Base-by-base conservation (phyloP, 2,797 vertebrate genomes). In the Poecile montanus region DNA sequence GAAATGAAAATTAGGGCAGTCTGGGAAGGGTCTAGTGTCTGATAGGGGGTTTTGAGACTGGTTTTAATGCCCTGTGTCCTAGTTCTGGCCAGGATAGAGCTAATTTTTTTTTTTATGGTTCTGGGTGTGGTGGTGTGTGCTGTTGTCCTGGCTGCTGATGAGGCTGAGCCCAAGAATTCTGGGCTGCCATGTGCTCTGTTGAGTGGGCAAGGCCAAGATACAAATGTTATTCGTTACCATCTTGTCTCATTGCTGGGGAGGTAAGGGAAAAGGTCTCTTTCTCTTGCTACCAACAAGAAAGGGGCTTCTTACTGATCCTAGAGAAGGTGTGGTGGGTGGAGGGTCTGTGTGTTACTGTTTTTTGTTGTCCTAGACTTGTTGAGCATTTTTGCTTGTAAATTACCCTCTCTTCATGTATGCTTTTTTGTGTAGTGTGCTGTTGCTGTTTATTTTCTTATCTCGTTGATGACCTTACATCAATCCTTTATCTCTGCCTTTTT, bases 251-350 rank as follows among this genome's bases (percentile, higher is more conserved):
- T 61, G 30, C 21, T 21, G 15, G 6, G 21, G 54, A 45, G 18
- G 10, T 27, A 4, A 21, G 34, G 25, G 8, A 40, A 27, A 47
- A 30, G 14, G 10, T 36, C 34, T 61, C 54, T 26, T 34, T 32
- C 10, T 40, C 20, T 22, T n/a, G 17, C 30, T 34, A 6, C 3
- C 3, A 7, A 16, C n/a, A 60, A n/a, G 18, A 75, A 38, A 19
- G 14, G 10, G 4, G 4, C 23, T 85, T 51, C 15, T 38, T 67
- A 23, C 45, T 60, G 27, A 12, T 47, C 21, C 10, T 42, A 34
- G 17, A 11, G 61, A 32, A 30, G 34, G 21, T 0, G 0, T 40
- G 21, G 29, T 15, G 10, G 12, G 9, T 2, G 0, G 29, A 34
- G 25, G 25, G 12, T 30, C 16, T 47, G 53, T 47, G 47, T 2